Conservation (phyloP, 1,140 invertebrate species). For the Hydropsyche tenuis region DNA sequence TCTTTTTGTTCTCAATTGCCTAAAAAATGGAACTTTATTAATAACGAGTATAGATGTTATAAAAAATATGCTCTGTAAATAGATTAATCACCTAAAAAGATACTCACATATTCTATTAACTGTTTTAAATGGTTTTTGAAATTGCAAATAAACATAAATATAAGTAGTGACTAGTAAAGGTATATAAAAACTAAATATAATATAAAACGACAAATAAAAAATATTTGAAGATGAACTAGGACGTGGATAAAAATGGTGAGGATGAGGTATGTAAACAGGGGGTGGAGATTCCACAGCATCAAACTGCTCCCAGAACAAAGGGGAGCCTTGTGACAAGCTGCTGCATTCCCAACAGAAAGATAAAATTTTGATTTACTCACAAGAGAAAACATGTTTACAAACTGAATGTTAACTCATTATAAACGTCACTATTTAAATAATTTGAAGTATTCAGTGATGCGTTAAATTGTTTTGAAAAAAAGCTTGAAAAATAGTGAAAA, state of each 20-base stretch:
- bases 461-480: neutral
- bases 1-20: neutral
- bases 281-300: conserved; percentile 59
- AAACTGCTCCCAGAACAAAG: conserved; percentile 59
- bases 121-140: conserved; percentile 10
- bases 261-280: conserved; percentile 50
- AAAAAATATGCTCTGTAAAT: neutral
- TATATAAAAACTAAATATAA: conserved; percentile 31
- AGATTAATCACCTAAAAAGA: neutral
- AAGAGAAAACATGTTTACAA: no score
- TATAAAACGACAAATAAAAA: conserved; percentile 3
- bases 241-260: conserved; percentile 53
- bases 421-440: no score
- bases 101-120: conserved; percentile 32
- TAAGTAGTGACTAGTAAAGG: conserved; percentile 20
- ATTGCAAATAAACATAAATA: conserved; percentile 21
- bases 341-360: conserved; percentile 48
- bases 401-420: no score
- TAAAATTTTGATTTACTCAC: no score
- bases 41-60: neutral
- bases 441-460: no score
- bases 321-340: conserved; percentile 53
- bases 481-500: neutral
- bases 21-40: neutral
- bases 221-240: conserved; percentile 25